phyloP scores from a whole-genome alignment of 2,888 invertebrate species.

The Scaptomyza caliginosa region DNA sequence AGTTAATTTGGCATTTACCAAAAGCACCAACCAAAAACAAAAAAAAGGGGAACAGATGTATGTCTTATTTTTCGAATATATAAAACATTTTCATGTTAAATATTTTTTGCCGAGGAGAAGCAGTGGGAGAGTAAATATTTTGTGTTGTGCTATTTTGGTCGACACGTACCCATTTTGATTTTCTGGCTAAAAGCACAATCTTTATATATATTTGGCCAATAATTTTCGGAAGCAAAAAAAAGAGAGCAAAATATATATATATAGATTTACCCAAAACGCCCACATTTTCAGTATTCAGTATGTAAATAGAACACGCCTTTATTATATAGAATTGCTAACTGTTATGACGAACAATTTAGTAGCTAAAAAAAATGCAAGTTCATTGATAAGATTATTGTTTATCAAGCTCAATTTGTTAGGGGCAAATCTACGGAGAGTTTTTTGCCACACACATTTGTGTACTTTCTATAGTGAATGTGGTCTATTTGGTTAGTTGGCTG shows the following conservation, averaged over 20 bases:
- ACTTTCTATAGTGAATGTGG: conserved; percentile 47
- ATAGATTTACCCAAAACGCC: conserved; percentile 6
- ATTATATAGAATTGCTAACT: not conserved
- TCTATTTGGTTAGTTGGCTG: conserved; percentile 58
- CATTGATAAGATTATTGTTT: conserved; percentile 23
- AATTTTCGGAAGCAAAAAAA: not conserved
- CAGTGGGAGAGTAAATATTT: conserved; percentile 2
- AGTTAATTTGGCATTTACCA: conserved; percentile 43
- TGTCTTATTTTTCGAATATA: not conserved
- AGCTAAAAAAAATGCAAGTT: conserved; percentile 4
- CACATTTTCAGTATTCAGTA: conserved; percentile 18
- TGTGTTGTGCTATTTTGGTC: conserved; percentile 56
- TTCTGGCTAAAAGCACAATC: conserved; percentile 44
- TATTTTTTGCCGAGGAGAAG: conserved; percentile 31
- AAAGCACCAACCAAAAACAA: not conserved
- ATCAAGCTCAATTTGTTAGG: conserved; percentile 25
- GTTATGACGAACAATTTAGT: not conserved
- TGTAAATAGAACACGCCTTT: conserved; percentile 65
- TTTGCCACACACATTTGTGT: conserved; percentile 13
- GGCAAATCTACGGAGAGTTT: conserved; percentile 9
- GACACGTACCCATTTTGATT: conserved; percentile 45
- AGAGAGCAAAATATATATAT: not conserved
- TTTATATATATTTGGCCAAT: conserved; percentile 16
- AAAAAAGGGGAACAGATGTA: no score
- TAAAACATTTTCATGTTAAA: not conserved